Base-by-base conservation (phyloP, 2,888 invertebrate species). In the Stenodera caucasica region DNA sequence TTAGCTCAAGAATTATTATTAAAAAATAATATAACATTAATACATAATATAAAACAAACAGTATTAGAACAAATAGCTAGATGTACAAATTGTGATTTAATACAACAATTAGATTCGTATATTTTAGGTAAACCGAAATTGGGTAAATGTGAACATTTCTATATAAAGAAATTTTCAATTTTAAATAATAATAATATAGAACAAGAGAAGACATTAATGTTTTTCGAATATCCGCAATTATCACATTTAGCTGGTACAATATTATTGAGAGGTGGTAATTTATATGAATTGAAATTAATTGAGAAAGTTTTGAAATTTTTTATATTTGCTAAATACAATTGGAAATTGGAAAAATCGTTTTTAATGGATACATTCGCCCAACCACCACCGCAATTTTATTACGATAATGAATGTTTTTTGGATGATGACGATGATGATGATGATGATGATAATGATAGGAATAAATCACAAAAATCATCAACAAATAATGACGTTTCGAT, bases 291-390 rank as follows among this genome's bases (percentile, higher is more conserved):
- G 7, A 84, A 87, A 9, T 86, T 89, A 75, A 88, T 96, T 0
- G 97, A 98, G 78, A 88, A 87, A 71, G 91, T 96, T 0, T 87
- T 91, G 0, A 88, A 88, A 52, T 90, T 91, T 74, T 86, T 96
- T 84, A 84, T 95, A 0, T 90, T 92, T 62, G 88, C 91, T 0
- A 87, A 90, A 35, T 98, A 98, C 78, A 97, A 97, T 72, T 94
- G 95, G 89, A 87, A 92, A 53, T 82, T 98, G 49, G 98, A 99
- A 79, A 90, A 92, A 72, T 91, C 96, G 0, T 97, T 95, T 78
- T 82, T 94, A 40, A 86, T 96, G 81, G 94, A 94, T 64, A 93
- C 94, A 76, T 94, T 92, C 70, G 94, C 91, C 0, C 83, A 86
- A 71, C 90, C 91, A 0, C 88, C 91, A 0, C 83, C 84, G 3